Evolutionary conservation across 2,113 vertebrate genomes (phyloP), one percentile per base, ranked within the genome.

Genomic region (Lepisosteus osseus): DNA sequence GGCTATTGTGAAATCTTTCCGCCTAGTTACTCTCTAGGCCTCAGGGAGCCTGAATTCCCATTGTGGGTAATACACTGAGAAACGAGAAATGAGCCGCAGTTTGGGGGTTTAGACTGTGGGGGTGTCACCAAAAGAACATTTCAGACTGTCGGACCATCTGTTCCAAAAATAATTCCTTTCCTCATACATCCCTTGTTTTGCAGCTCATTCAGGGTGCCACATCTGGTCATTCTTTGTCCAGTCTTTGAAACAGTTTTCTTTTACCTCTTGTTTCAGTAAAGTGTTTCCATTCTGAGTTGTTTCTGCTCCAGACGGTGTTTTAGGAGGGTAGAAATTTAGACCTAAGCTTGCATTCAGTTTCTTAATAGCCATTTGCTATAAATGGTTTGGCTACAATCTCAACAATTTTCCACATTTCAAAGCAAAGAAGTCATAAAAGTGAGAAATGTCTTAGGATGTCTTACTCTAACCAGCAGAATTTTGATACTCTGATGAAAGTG

Each of bases 1-100:
- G 86, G 85, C 71, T 70, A 85, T 86, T 90, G 86, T 89, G 86
- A 86, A 77, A 77, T 78, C 77, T 87, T 87, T 89, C 84, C 78
- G 83, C 86, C 83, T 85, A 81, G 87, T 84, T 88, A 86, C 86
- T 78, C 79, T 75, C 84, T 73, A 79, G 84, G 83, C 80, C 72
- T 68, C 63, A 70, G 77, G 80, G 83, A 54, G 76, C 78, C 70
- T 72, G 76, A 70, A 44, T 79, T 74, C 77, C 54, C 69, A 86
- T 87, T 89, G 80, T 89, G 77, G 80, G 85, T 83, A 76, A 55
- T 41, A 71, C 77, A 77, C 80, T 77, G 68, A 79, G 75, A 79
- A 71, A 29, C 29, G 29, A 29, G 47, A 68, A 76, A 15, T 78
- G 77, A 74, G 73, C 74, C 47, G 44, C n/a, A 67, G 72, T 70